Base-by-base conservation (phyloP, 2,888 invertebrate species). In the Xanthia icteritia region DNA sequence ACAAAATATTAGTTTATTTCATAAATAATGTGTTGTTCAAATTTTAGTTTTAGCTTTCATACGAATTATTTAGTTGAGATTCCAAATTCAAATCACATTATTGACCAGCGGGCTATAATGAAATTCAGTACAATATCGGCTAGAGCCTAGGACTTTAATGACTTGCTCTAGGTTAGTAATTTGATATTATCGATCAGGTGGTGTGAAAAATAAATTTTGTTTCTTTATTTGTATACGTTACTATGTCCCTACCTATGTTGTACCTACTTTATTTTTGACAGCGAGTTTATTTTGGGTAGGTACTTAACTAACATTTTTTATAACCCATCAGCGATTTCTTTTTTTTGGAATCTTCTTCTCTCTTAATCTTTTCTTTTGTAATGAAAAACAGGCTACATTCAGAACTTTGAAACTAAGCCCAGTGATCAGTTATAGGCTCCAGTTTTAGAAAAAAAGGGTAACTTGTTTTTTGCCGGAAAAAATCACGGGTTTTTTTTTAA, bases 1-100 rank as follows among this genome's bases (percentile, higher is more conserved):
- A n/a, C 39, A 69, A 72, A 72, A 67, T 66, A 63, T 77, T 60
- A 11, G 8, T 75, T 71, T 60, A 84, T 54, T 74, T 80, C 5
- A 23, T 61, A 56, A 67, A 39, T 66, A 56, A 68, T 63, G n/a
- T 36, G 27, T 42, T 67, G 36, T 73, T 73, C 20, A n/a, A n/a
- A n/a, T 9, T 81, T 63, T 6, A 17, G 48, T 51, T 51, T 51
- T 2, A 20, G 48, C 5, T 48, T 17, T 48, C 5, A 48, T 48
- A 17, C 6, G 17, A 48, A 17, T 48, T 48, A 17, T 48, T 48
- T 48, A 17, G 51, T 51, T 51, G 51, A 51, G 20, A 8, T 51
- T 51, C 8, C 0, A 23, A 51, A 51, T 51, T 51, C 8, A 51
- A 51, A 51, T 51, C 51, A 6, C 20, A 51, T 20, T 51, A 20